Base-by-base conservation (phyloP, 1,140 invertebrate genomes). In the Rhagoletis pomonella region DNA sequence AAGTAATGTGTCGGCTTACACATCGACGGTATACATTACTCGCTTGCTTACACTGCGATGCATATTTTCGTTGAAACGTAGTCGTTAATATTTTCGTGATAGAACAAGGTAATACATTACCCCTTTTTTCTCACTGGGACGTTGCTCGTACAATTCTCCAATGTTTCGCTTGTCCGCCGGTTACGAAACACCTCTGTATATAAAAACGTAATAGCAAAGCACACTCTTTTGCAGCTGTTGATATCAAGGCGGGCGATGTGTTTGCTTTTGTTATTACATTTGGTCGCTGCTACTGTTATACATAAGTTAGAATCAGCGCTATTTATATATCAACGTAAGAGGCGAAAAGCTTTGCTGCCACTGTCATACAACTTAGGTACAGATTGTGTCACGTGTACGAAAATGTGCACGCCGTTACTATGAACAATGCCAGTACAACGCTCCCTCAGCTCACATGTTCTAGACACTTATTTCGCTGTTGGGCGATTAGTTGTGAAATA, bases 361-460 rank as follows among this genome's bases (percentile, higher is more conserved):
- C 19, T 29, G 73, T 81, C 44, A 55, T 14, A 0, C 19, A 50
- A 29, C 44, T 19, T 55, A 81, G 73, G 73, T 19, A 44, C 19
- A 87, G 58, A 84, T 65, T 77, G 65, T 86, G 84, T 88, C 87
- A 88, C 87, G 87, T 88, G 84, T 88, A 60, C 85, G 55, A 58
- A 77, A 88, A 88, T 88, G 87, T 88, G 87, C 64, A 50, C 39
- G 58, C 47, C 44, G 39, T 87, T 64, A 1, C 50, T 58, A 55
- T 58, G 44, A 81, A 81, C 44, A 81, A 81, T 44, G 59, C 84
- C 87, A 86, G 87, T 86, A 55, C 87, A 88, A 88, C 87, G 87
- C 84, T 88, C 87, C 85, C 87, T 86, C 85, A 58, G 29, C 87
- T 88, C 87, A 88, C 87, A 88, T 88, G 87, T 88, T 88, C 69